These are phyloP conservation scores for Neelides sp. DNA, from an alignment of 1,140 invertebrate species.

Conservation along the genomic window DNA sequence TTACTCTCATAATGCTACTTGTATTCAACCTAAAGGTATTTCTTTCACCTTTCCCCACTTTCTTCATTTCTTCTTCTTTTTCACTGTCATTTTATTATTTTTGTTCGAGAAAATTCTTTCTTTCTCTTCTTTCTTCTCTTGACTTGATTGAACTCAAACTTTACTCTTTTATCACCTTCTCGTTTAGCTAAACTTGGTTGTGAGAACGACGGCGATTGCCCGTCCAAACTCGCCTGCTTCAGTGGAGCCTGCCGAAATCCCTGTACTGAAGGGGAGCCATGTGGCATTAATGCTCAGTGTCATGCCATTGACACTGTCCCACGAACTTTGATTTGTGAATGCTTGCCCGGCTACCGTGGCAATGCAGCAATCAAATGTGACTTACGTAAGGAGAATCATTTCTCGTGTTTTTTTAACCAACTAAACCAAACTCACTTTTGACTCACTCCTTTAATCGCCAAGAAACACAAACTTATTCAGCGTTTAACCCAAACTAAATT, in stretches of 20 bases:
- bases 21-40: slow-evolving; percentile 29
- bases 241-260: slow-evolving; percentile 60
- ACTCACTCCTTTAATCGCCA: not conserved
- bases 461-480: not conserved
- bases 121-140: too few species aligned
- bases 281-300: slow-evolving; percentile 50
- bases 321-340: slow-evolving; percentile 76
- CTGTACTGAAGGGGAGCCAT: slow-evolving; percentile 32
- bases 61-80: not conserved
- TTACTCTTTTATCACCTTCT: not conserved
- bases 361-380: slow-evolving; percentile 63
- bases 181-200: slow-evolving; percentile 45
- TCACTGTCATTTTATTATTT: too few species aligned
- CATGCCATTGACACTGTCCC: slow-evolving; percentile 70
- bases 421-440: slow-evolving; percentile 2
- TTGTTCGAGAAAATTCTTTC: too few species aligned
- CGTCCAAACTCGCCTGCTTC: slow-evolving; percentile 63
- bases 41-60: not conserved
- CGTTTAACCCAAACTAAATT: too few species aligned
- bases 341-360: slow-evolving; percentile 62
- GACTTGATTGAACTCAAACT: not conserved
- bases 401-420: slow-evolving; percentile 7
- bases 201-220: slow-evolving; percentile 66
- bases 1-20: slow-evolving; percentile 28
- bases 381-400: slow-evolving; percentile 38